These are phyloP conservation scores for Pelecanoides urinatrix DNA, from an alignment of 2,113 vertebrate species.

Conservation along the genomic window DNA sequence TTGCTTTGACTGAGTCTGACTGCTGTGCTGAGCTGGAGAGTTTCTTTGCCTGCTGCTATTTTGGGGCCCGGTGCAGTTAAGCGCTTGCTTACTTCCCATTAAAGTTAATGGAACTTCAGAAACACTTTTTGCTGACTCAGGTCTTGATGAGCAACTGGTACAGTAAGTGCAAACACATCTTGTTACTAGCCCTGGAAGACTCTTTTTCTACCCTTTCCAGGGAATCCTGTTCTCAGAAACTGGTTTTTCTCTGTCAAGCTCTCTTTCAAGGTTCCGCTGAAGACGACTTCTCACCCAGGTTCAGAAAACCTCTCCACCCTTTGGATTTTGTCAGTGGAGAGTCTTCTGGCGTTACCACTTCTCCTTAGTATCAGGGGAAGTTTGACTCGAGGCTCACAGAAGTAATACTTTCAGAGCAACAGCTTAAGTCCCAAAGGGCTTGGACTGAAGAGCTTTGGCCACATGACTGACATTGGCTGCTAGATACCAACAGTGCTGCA, in stretches of 20 bases:
- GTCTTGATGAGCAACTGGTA: not conserved
- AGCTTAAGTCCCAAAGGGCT: not conserved
- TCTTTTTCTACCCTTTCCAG: not conserved
- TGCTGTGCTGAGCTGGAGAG: not conserved
- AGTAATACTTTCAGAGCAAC: not conserved
- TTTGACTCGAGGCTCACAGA: not conserved
- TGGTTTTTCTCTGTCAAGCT: not conserved
- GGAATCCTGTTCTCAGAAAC: not conserved
- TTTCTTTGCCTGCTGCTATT: conserved; percentile 31
- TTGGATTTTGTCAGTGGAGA: not conserved
- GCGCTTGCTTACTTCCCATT: conserved; percentile 13
- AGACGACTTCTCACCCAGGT: not conserved
- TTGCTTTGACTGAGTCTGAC: not conserved
- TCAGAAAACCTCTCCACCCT: not conserved
- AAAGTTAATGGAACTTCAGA: conserved; percentile 6
- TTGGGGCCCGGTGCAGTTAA: not conserved
- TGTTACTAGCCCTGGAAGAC: not conserved
- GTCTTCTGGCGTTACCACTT: not conserved
- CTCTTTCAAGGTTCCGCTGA: not conserved
- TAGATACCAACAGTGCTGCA: not conserved
- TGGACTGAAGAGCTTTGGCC: not conserved
- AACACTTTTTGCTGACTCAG: conserved; percentile 11
- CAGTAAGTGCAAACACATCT: not conserved
- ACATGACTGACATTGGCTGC: rapidly evolving
- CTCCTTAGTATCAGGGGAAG: not conserved